Evolutionary conservation across 2,888 invertebrate species (phyloP).

Genomic region (Tetanocera ferruginea): DNA sequence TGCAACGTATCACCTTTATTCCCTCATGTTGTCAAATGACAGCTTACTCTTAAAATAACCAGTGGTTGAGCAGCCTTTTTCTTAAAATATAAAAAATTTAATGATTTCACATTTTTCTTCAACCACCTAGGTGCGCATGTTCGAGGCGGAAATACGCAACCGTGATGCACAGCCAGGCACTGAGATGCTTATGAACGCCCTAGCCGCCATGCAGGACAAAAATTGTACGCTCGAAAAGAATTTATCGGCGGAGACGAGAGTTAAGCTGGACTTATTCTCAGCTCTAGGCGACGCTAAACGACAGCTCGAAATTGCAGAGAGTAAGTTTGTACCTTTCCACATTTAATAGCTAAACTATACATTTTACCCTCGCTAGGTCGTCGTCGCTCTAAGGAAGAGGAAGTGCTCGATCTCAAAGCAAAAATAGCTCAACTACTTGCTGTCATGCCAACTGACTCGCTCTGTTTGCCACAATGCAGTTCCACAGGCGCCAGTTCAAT

Average conservation of each 20-base stretch:
- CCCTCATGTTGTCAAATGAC: too few relatives aligned
- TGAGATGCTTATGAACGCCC: constrained; percentile 83
- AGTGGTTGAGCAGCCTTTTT: too few relatives aligned
- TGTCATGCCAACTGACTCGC: constrained; percentile 80
- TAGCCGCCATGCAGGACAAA: constrained; percentile 89
- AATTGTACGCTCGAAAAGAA: constrained; percentile 93
- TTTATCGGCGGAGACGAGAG: constrained; percentile 95
- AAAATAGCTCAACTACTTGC: constrained; percentile 94
- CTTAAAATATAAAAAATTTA: too few relatives aligned
- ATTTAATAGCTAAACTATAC: background rate
- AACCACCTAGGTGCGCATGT: constrained; percentile 62
- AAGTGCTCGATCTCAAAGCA: constrained; percentile 90
- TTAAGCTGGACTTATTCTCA: constrained; percentile 97
- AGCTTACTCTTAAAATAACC: too few relatives aligned
- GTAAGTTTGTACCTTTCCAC: constrained; percentile 72
- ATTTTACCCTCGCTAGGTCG: constrained; percentile 73
- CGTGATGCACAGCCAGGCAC: constrained; percentile 72
- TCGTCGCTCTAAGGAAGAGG: constrained; percentile 88
- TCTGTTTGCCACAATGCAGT: constrained; percentile 73
- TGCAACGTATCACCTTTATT: too few relatives aligned
- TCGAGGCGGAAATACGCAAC: constrained; percentile 67
- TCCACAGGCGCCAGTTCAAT: constrained; percentile 73
- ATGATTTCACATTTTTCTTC: background rate
- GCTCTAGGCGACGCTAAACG: constrained; percentile 96
- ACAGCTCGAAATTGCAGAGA: constrained; percentile 87